Conservation (phyloP, 2,797 vertebrate species). For the Fundulus diaphanus region DNA sequence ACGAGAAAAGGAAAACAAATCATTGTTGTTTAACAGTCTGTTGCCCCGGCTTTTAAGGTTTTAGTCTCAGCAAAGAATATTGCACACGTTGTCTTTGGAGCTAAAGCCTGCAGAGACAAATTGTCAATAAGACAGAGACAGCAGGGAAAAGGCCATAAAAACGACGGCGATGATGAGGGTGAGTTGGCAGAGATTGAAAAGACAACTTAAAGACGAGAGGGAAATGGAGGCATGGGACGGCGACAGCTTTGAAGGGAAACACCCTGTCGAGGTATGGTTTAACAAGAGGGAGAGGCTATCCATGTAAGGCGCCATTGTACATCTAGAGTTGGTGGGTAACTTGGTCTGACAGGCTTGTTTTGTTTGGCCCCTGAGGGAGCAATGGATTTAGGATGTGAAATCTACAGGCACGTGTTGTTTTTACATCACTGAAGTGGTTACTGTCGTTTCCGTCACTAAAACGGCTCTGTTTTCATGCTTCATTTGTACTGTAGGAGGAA, state of each 20-base stretch:
- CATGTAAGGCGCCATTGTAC: slow-evolving; percentile 73
- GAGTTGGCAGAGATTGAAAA: slow-evolving; percentile 20
- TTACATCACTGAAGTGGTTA: slow-evolving; percentile 47
- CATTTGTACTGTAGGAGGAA: slow-evolving; percentile 33
- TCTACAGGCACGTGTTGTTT: slow-evolving; percentile 73
- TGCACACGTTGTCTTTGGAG: slow-evolving; percentile 44
- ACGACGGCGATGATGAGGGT: slow-evolving; percentile 12
- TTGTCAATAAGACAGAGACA: slow-evolving; percentile 43
- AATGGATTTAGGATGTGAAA: slow-evolving; percentile 72
- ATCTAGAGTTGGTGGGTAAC: slow-evolving; percentile 55
- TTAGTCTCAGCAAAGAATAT: slow-evolving; percentile 41
- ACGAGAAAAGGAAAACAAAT: slow-evolving; percentile 28
- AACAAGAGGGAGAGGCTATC: slow-evolving; percentile 37
- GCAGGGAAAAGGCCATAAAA: slow-evolving; percentile 1
- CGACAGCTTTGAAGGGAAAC: slow-evolving; percentile 39
- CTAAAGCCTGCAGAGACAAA: slow-evolving; percentile 31
- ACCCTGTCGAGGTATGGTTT: slow-evolving; percentile 29
- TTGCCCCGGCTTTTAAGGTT: slow-evolving; percentile 34
- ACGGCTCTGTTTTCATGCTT: slow-evolving; percentile 45
- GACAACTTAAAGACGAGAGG: neutral
- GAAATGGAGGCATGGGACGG: slow-evolving; percentile 18
- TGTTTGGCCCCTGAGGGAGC: slow-evolving; percentile 67
- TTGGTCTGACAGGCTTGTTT: slow-evolving; percentile 69
- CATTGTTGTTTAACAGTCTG: slow-evolving; percentile 23
- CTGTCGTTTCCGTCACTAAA: slow-evolving; percentile 41